These are phyloP conservation scores for Sinopyrophorus schimmeli DNA, from an alignment of 2,888 invertebrate genomes.

Conservation along the genomic window DNA sequence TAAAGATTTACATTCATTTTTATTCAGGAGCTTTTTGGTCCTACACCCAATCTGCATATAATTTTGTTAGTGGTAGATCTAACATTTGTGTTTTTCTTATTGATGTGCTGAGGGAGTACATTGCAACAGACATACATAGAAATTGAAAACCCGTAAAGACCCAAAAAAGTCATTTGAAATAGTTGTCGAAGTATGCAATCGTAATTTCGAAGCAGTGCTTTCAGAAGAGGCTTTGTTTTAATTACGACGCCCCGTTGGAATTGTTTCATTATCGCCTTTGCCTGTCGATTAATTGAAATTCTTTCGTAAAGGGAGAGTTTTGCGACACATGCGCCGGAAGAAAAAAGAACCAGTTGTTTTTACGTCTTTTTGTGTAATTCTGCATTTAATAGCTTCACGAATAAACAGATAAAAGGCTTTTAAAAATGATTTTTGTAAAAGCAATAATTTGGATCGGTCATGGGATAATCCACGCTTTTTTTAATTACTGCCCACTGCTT, in stretches of 20 bases:
- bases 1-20: too few relatives aligned
- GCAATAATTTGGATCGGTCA: constrained; percentile 2
- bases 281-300: constrained; percentile 27
- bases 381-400: too few relatives aligned
- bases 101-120: too few relatives aligned
- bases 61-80: too few relatives aligned
- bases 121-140: too few relatives aligned
- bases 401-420: constrained; percentile 2
- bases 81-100: too few relatives aligned
- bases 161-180: constrained; percentile 23
- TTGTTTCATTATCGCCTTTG: constrained; percentile 26
- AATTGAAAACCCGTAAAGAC: too few relatives aligned
- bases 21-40: too few relatives aligned
- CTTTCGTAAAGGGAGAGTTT: constrained; percentile 11
- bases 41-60: too few relatives aligned
- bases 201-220: constrained; percentile 17
- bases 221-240: constrained; percentile 21
- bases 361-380: too few relatives aligned
- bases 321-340: constrained; percentile 6
- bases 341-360: too few relatives aligned
- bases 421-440: constrained; percentile 1
- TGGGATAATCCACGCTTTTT: not conserved
- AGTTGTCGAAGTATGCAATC: constrained; percentile 23
- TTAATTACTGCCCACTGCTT: constrained; percentile 11
- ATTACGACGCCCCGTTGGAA: constrained; percentile 25